Conservation (phyloP, 2,113 vertebrate genomes). For the Planiliza haematocheilus region DNA sequence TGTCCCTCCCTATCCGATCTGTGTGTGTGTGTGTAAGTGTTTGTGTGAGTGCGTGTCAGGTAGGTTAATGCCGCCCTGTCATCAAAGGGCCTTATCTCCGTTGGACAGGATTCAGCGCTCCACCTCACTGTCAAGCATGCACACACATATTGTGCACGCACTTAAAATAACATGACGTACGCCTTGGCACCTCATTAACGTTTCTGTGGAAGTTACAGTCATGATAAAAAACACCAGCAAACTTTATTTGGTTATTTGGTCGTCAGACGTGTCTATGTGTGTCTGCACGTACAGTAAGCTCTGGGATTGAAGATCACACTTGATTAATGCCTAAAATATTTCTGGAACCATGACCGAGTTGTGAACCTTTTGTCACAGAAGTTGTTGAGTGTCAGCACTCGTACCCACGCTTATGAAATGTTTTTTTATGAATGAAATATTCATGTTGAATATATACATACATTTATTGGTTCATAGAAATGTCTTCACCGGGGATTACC, state of each 20-base stretch:
- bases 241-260: constrained; percentile 67
- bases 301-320: constrained; percentile 8
- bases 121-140: constrained; percentile 72
- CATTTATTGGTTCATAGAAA: too few relatives aligned
- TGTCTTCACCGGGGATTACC: too few relatives aligned
- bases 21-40: constrained; percentile 60
- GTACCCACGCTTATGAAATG: too few relatives aligned
- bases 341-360: constrained; percentile 33
- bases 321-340: constrained; percentile 33
- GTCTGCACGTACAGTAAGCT: constrained; percentile 12
- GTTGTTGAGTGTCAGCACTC: neutral
- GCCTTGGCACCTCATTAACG: constrained; percentile 76
- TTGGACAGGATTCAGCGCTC: constrained; percentile 81
- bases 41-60: constrained; percentile 74
- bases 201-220: constrained; percentile 63
- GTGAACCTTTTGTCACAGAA: constrained; percentile 18
- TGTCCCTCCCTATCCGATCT: constrained; percentile 59
- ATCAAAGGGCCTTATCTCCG: constrained; percentile 76
- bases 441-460: too few relatives aligned
- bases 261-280: constrained; percentile 46
- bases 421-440: too few relatives aligned
- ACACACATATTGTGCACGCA: constrained; percentile 15
- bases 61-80: constrained; percentile 78
- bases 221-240: constrained; percentile 69
- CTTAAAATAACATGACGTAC: constrained; percentile 58